Evolutionary conservation across 2,113 vertebrate genomes (phyloP).

Genomic region (Solea senegalensis): DNA sequence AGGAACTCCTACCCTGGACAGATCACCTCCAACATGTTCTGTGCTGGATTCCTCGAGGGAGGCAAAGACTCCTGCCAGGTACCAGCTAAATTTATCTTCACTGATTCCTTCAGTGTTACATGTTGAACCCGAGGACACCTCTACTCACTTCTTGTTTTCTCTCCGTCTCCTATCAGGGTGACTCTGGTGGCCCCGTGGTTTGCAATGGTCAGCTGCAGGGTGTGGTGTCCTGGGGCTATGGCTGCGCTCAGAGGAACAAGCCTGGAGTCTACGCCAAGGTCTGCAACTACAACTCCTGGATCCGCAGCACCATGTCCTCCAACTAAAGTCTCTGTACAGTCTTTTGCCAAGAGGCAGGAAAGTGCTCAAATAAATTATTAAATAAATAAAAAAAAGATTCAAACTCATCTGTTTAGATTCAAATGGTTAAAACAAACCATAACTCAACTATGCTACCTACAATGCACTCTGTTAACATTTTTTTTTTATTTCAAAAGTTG

Average conservation of each 20-base stretch:
- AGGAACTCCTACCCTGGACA: constrained; percentile 81
- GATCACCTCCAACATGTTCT: constrained; percentile 90
- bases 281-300: constrained; percentile 85
- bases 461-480: too few species aligned
- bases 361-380: neutral
- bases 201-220: constrained; percentile 84
- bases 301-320: constrained; percentile 72
- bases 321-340: constrained; percentile 33
- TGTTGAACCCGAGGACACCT: neutral
- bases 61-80: constrained; percentile 96
- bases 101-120: neutral
- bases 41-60: constrained; percentile 88
- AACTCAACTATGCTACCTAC: too few species aligned
- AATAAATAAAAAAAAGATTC: neutral
- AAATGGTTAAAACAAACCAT: neutral
- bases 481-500: neutral
- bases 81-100: constrained; percentile 2
- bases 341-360: neutral
- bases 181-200: constrained; percentile 87
- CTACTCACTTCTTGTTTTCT: constrained; percentile 21
- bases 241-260: constrained; percentile 81
- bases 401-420: neutral
- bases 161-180: constrained; percentile 75
- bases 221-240: constrained; percentile 88
- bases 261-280: constrained; percentile 88